phyloP scores from a whole-genome alignment of 1,140 invertebrate species.

The Drosophila melanogaster region DNA sequence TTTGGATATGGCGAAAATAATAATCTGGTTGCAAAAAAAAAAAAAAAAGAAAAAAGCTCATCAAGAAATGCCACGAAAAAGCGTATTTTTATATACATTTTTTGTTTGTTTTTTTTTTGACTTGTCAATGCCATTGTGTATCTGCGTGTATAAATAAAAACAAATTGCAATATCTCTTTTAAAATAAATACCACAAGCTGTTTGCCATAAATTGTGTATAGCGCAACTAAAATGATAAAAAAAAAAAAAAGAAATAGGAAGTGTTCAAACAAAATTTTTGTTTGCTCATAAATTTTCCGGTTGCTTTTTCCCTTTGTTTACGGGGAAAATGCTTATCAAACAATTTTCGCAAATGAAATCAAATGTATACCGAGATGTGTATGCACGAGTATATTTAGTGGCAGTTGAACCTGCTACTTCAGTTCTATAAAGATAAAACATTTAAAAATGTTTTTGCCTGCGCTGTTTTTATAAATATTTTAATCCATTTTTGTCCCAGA shows the following conservation, averaged over 20 bases:
- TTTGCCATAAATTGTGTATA: conserved; percentile 42
- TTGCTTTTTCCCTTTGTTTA: conserved; percentile 7
- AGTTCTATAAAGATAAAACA: conserved; percentile 13
- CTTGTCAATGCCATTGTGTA: conserved; percentile 46
- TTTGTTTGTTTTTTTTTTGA: conserved; percentile 18
- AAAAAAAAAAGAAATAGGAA: background rate
- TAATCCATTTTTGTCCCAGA: conserved; percentile 3
- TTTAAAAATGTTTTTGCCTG: conserved; percentile 10
- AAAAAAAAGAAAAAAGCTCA: background rate
- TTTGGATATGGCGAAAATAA: background rate
- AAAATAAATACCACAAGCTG: conserved; percentile 57
- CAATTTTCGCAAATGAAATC: conserved; percentile 43
- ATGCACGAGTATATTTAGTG: background rate
- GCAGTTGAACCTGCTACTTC: background rate
- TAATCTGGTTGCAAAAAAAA: background rate
- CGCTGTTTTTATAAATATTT: conserved; percentile 12
- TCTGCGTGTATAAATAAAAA: conserved; percentile 31
- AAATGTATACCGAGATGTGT: conserved; percentile 6
- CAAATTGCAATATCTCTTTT: conserved; percentile 34
- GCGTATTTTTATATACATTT: background rate
- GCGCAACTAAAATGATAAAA: background rate
- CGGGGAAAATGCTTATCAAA: conserved; percentile 43
- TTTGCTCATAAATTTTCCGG: conserved; percentile 37
- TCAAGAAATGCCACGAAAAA: conserved; percentile 29
- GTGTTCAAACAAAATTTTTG: conserved; percentile 17